A percentile compares a stretch with the other conserved stretches of the same genome.
Evolutionary conservation across 2,113 vertebrate genomes (phyloP).

Genomic region (Martes martes): DNA sequence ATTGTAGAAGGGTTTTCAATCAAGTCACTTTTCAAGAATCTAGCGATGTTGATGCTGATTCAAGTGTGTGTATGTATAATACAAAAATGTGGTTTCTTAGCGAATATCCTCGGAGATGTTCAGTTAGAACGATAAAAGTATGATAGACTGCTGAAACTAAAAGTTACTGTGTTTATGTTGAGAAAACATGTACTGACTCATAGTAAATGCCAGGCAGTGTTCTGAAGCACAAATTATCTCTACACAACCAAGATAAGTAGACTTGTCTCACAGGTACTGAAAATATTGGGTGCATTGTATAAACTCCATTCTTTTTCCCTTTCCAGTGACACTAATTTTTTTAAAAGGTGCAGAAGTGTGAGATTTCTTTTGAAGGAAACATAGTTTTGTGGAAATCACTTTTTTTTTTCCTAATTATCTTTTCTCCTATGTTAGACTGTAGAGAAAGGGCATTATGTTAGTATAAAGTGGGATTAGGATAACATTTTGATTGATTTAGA

Average conservation of each 20-base stretch:
- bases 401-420: not conserved
- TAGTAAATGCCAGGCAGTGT: not conserved
- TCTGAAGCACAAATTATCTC: not conserved
- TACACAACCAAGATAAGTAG: not conserved
- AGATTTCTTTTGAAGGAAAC: not conserved
- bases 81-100: not conserved
- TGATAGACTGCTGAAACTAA: not conserved
- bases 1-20: not conserved
- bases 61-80: not conserved
- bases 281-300: not conserved
- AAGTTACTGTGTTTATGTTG: not conserved
- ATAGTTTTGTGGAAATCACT: not conserved
- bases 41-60: not conserved
- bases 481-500: not conserved
- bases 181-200: not conserved
- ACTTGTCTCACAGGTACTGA: not conserved
- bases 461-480: not conserved
- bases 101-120: not conserved
- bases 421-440: not conserved
- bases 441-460: not conserved
- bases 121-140: not conserved
- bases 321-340: not conserved
- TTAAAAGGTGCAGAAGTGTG: not conserved
- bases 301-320: not conserved
- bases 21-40: not conserved